Conservation (phyloP, 2,797 vertebrate species). For the Oryzias sinensis region DNA sequence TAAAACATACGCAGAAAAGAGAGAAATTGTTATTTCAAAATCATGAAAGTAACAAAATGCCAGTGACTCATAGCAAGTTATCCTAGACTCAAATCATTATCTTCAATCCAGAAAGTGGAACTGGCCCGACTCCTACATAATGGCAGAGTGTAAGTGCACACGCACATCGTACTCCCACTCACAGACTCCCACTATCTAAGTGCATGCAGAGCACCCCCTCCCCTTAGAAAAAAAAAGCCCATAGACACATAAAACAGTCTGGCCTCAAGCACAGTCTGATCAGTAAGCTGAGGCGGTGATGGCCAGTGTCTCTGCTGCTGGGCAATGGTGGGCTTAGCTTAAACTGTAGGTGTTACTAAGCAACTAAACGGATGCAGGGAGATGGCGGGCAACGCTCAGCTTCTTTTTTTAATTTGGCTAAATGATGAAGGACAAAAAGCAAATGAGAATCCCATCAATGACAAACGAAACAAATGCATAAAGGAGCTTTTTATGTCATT, state of each 20-base stretch:
- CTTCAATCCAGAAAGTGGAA: slow-evolving; percentile 61
- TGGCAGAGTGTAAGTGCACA: slow-evolving; percentile 65
- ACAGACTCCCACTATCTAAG: slow-evolving; percentile 53
- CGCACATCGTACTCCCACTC: slow-evolving; percentile 69
- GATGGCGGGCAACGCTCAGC: slow-evolving; percentile 65
- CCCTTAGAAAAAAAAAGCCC: slow-evolving; percentile 22
- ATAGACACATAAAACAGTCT: slow-evolving; percentile 28
- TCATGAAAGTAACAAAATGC: slow-evolving; percentile 42
- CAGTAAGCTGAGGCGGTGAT: slow-evolving; percentile 56
- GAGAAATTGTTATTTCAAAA: slow-evolving; percentile 46
- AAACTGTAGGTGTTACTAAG: slow-evolving; percentile 83
- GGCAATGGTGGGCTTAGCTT: slow-evolving; percentile 67
- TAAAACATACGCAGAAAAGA: slow-evolving; percentile 11
- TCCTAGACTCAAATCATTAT: slow-evolving; percentile 66
- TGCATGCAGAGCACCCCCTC: slow-evolving; percentile 36
- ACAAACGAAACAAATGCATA: background rate
- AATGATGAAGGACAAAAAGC: slow-evolving; percentile 28
- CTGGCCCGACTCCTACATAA: slow-evolving; percentile 72
- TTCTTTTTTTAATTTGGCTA: slow-evolving; percentile 61
- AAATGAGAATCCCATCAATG: slow-evolving; percentile 28
- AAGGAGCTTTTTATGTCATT: background rate
- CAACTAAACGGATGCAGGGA: slow-evolving; percentile 76
- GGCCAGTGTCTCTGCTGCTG: slow-evolving; percentile 60
- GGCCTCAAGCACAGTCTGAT: slow-evolving; percentile 65
- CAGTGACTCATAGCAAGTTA: slow-evolving; percentile 66